Evolutionary conservation across 2,888 invertebrate species (phyloP).

Genomic region (Campoplex capitator): DNA sequence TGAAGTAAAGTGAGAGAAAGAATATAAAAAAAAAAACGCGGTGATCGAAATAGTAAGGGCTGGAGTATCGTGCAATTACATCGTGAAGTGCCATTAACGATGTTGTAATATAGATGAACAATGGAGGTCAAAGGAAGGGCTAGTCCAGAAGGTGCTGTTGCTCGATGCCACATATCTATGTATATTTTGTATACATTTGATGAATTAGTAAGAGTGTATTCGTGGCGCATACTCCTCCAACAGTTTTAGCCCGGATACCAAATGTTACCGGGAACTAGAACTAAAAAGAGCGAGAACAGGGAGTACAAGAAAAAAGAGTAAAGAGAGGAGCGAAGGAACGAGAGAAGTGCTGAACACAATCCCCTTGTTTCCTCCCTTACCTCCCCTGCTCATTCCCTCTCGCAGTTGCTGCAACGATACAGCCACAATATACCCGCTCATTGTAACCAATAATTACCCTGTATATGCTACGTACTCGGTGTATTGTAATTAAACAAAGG

Average conservation of each 20-base stretch:
- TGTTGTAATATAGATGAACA: slow-evolving; percentile 72
- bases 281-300: slow-evolving; percentile 70
- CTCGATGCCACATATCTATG: slow-evolving; percentile 21
- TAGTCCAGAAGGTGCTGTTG: slow-evolving; percentile 44
- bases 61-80: slow-evolving; percentile 74
- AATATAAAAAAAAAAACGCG: slow-evolving; percentile 24
- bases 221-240: slow-evolving; percentile 50
- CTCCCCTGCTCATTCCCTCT: slow-evolving; percentile 17
- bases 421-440: slow-evolving; percentile 71
- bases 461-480: slow-evolving; percentile 74
- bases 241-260: slow-evolving; percentile 76
- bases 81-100: slow-evolving; percentile 80
- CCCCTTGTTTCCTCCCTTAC: slow-evolving; percentile 8
- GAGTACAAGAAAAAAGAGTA: slow-evolving; percentile 45
- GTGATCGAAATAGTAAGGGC: slow-evolving; percentile 59
- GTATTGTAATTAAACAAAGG: slow-evolving; percentile 82
- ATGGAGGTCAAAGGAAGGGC: slow-evolving; percentile 62
- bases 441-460: slow-evolving; percentile 81
- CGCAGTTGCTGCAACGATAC: slow-evolving; percentile 59
- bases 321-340: slow-evolving; percentile 53
- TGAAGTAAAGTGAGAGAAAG: background rate
- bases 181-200: background rate
- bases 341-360: slow-evolving; percentile 61
- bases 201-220: slow-evolving; percentile 51
- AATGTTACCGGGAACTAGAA: slow-evolving; percentile 80